Conservation (phyloP, 2,888 invertebrate genomes). For the Slavum lentiscoides region DNA sequence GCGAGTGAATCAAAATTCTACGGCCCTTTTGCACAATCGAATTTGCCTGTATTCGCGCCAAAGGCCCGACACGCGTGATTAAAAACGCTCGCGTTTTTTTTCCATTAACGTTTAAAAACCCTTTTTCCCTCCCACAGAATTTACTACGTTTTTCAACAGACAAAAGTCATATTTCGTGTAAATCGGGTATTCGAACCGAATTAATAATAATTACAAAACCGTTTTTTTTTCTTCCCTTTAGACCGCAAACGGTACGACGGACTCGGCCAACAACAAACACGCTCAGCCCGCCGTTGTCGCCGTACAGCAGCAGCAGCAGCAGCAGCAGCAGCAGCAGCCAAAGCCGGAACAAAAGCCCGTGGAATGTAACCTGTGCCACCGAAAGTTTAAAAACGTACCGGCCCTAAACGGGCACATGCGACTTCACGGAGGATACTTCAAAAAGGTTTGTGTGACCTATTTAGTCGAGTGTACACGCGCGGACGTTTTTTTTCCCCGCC, state of each 20-base stretch:
- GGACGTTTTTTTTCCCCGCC: not conserved
- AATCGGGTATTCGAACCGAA: too few relatives aligned
- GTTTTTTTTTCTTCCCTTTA: conserved; percentile 1
- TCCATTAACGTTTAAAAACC: not conserved
- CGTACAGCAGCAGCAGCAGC: conserved; percentile 55
- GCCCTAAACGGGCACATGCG: conserved; percentile 98
- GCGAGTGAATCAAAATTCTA: too few relatives aligned
- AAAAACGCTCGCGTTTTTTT: not conserved
- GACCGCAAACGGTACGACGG: conserved; percentile 57
- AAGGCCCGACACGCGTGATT: not conserved
- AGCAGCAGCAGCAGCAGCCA: conserved; percentile 58
- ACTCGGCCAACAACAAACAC: conserved; percentile 59
- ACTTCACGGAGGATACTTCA: conserved; percentile 94
- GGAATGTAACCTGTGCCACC: conserved; percentile 91
- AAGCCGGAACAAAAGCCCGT: conserved; percentile 72
- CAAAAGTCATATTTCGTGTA: too few relatives aligned
- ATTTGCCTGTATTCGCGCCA: not conserved
- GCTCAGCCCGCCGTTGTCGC: conserved; percentile 56
- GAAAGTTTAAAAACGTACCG: conserved; percentile 96
- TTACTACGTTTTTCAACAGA: too few relatives aligned
- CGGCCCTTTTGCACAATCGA: too few relatives aligned
- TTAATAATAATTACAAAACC: too few relatives aligned
- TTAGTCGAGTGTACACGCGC: not conserved
- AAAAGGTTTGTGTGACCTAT: conserved; percentile 69
- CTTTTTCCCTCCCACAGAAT: not conserved